Conservation (phyloP, 2,113 vertebrate species). For the Himantopus leucocephalus region DNA sequence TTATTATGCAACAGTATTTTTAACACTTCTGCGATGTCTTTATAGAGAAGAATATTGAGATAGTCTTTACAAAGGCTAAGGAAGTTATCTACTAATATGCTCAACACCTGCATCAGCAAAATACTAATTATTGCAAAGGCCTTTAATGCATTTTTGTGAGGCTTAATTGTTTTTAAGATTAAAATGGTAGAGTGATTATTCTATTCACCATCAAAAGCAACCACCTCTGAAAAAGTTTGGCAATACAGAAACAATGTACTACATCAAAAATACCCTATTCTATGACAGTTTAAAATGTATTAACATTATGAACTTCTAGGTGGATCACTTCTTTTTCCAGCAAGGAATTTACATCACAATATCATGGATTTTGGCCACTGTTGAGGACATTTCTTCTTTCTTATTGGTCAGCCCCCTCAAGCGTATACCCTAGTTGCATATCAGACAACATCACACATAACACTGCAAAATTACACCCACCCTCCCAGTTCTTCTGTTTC, state of each 20-base stretch:
- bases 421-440: too few species aligned
- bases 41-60: not conserved
- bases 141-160: not conserved
- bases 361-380: not conserved
- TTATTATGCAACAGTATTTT: not conserved
- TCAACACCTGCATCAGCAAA: not conserved
- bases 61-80: not conserved
- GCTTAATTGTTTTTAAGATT: not conserved
- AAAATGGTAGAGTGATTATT: not conserved
- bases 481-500: not conserved
- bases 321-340: not conserved
- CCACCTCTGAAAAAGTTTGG: not conserved
- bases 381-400: not conserved
- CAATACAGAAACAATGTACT: not conserved
- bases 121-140: not conserved
- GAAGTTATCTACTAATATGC: not conserved
- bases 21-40: not conserved
- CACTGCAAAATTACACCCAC: not conserved
- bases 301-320: not conserved
- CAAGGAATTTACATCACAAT: not conserved
- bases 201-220: not conserved
- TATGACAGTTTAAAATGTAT: not conserved
- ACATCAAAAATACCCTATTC: not conserved
- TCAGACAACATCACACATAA: accelerated
- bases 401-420: not conserved